Conservation (phyloP, 2,888 invertebrate genomes). For the Drosophila longiperda region DNA sequence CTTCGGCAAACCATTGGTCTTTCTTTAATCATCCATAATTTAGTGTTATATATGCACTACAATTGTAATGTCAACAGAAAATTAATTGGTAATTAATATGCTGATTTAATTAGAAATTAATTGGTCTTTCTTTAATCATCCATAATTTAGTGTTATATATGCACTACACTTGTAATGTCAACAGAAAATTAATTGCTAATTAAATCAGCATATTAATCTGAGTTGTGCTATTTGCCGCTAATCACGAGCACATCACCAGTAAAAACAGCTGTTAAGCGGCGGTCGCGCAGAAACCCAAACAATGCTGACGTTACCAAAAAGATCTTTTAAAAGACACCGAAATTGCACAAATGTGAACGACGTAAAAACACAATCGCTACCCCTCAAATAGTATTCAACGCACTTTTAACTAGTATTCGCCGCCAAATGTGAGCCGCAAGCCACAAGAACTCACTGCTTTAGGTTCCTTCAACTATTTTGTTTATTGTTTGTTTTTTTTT, state of each 20-base stretch:
- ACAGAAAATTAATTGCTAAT: neutral
- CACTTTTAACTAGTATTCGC: conserved; percentile 3
- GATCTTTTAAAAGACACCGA: conserved; percentile 38
- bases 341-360: conserved; percentile 51
- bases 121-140: too few relatives aligned
- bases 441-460: conserved; percentile 39
- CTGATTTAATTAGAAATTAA: too few relatives aligned
- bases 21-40: neutral
- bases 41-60: neutral
- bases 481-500: conserved; percentile 26
- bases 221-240: neutral
- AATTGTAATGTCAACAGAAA: neutral
- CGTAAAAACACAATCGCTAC: conserved; percentile 7
- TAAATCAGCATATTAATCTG: conserved; percentile 1
- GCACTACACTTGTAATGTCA: neutral
- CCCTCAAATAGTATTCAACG: conserved; percentile 37
- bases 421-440: conserved; percentile 35
- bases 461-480: conserved; percentile 21
- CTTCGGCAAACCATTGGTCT: neutral
- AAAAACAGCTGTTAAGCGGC: conserved; percentile 32
- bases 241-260: conserved; percentile 13
- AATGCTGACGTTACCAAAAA: conserved; percentile 73
- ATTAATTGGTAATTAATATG: neutral
- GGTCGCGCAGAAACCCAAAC: conserved; percentile 51
- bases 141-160: neutral